Evolutionary conservation across 2,888 invertebrate genomes (phyloP).

Genomic region (Drosophila basisetae): DNA sequence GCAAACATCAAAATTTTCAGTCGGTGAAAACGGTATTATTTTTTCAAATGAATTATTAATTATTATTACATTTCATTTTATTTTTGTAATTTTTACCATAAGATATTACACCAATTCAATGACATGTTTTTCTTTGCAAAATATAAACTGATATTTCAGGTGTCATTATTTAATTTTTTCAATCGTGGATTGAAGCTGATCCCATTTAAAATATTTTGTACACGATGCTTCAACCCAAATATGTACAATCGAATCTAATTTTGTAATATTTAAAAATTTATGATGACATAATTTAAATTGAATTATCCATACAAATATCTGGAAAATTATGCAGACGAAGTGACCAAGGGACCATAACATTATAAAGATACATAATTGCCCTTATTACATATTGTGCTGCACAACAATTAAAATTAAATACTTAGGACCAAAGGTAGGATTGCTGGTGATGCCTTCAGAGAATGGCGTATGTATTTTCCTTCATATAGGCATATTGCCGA

Average conservation of each 20-base stretch:
- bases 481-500: neutral
- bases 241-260: too few relatives aligned
- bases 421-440: neutral
- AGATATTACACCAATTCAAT: fast-evolving
- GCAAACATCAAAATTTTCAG: neutral
- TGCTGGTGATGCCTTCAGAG: neutral
- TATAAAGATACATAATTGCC: too few relatives aligned
- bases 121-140: neutral
- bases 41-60: neutral
- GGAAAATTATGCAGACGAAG: too few relatives aligned
- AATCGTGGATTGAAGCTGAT: too few relatives aligned
- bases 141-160: neutral
- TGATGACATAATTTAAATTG: too few relatives aligned
- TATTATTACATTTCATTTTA: neutral
- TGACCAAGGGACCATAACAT: too few relatives aligned
- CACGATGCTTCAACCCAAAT: neutral
- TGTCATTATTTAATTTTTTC: too few relatives aligned
- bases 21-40: fast-evolving
- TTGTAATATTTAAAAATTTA: too few relatives aligned
- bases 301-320: too few relatives aligned
- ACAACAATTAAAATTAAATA: too few relatives aligned
- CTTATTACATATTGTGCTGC: too few relatives aligned
- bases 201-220: neutral
- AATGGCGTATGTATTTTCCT: neutral
- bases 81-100: neutral